Evolutionary conservation across 2,888 invertebrate species (phyloP).

Genomic region (Leptinotarsa peninsularis): DNA sequence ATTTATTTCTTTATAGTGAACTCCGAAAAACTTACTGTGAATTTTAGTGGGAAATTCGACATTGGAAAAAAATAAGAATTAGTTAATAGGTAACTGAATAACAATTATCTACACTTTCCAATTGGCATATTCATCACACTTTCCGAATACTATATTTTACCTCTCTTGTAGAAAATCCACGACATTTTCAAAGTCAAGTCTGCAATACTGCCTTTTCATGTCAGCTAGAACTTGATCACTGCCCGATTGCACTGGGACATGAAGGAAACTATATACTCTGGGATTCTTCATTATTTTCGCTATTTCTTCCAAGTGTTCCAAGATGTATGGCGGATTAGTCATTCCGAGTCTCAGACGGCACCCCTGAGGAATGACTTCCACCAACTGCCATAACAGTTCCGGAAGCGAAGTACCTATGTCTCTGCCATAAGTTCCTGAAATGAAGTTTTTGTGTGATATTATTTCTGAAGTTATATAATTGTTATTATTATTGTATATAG

Average conservation of each 20-base stretch:
- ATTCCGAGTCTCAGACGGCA: constrained; percentile 92
- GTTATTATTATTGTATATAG: too few relatives aligned
- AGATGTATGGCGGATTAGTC: constrained; percentile 98
- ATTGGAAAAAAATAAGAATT: not conserved
- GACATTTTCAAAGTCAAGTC: constrained; percentile 89
- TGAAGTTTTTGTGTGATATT: not conserved
- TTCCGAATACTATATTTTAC: constrained; percentile 65
- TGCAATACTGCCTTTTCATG: constrained; percentile 95
- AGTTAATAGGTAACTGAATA: too few relatives aligned
- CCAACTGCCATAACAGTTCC: constrained; percentile 85
- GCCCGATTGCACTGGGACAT: constrained; percentile 98
- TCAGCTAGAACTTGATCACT: constrained; percentile 93
- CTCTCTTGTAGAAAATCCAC: constrained; percentile 83
- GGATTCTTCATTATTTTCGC: constrained; percentile 88
- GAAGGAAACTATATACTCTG: constrained; percentile 93
- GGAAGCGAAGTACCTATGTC: constrained; percentile 93
- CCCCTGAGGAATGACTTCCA: constrained; percentile 80
- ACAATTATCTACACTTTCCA: not conserved
- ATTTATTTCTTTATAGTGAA: too few relatives aligned
- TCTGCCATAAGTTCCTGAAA: constrained; percentile 86
- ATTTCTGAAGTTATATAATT: not conserved
- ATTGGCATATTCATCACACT: not conserved
- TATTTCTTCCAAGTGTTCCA: constrained; percentile 93
- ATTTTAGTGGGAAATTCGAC: too few relatives aligned
- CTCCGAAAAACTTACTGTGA: too few relatives aligned